Evolutionary conservation across 2,888 invertebrate genomes (phyloP).

Genomic region (Ceratothoa steindachneri): DNA sequence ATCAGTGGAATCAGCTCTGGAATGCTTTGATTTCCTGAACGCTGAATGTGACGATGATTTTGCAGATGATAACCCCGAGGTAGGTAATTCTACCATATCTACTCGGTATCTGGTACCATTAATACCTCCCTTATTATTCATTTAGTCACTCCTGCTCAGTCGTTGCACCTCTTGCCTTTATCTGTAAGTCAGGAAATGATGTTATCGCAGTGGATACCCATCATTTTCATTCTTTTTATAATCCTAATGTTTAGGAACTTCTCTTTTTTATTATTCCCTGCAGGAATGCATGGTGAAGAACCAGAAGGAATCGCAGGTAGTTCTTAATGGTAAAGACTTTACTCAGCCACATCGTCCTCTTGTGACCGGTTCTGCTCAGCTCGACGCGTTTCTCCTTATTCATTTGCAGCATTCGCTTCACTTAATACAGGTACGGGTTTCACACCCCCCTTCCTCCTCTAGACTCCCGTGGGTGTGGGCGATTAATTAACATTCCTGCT

Average conservation of each 20-base stretch:
- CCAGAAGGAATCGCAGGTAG: constrained; percentile 28
- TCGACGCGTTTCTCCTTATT: constrained; percentile 35
- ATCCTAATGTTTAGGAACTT: too few species aligned
- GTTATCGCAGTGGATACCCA: too few species aligned
- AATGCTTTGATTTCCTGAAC: constrained; percentile 58
- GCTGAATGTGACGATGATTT: constrained; percentile 51
- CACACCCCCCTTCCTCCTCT: background rate
- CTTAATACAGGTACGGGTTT: constrained; percentile 32
- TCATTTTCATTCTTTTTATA: too few species aligned
- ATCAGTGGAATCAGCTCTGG: constrained; percentile 57
- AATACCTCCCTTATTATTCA: too few species aligned
- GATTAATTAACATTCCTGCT: too few species aligned
- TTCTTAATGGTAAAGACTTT: constrained; percentile 19
- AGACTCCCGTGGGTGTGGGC: too few species aligned
- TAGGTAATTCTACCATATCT: too few species aligned
- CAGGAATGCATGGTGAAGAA: constrained; percentile 39
- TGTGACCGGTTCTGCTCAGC: constrained; percentile 25
- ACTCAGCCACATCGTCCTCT: constrained; percentile 20
- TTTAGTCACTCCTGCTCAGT: too few species aligned
- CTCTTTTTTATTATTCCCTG: too few species aligned
- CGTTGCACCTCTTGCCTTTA: too few species aligned
- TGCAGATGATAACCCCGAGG: constrained; percentile 39
- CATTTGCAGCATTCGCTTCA: constrained; percentile 37
- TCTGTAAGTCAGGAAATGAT: too few species aligned
- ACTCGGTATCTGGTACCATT: too few species aligned